Percentiles rank a stretch among this genome's conserved stretches.
Evolutionary conservation across 2,797 vertebrate genomes (phyloP).

Genomic region (Labroides dimidiatus): DNA sequence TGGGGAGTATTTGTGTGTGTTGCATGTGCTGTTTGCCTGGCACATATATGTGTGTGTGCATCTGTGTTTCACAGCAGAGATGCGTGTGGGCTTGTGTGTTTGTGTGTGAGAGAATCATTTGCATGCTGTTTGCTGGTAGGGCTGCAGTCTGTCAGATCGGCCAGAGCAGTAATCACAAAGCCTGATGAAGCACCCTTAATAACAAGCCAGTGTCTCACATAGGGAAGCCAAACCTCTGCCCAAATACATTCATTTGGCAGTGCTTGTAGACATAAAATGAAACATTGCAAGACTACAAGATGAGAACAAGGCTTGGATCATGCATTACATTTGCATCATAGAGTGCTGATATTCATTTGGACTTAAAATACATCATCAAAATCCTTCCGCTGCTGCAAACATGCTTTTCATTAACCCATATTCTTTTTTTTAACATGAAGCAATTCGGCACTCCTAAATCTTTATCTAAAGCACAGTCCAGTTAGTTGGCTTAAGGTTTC

Average conservation of each 20-base stretch:
- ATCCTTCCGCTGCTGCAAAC: constrained; percentile 22
- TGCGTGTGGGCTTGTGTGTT: constrained; percentile 47
- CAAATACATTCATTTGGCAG: constrained; percentile 50
- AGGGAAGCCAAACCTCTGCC: constrained; percentile 46
- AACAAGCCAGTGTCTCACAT: constrained; percentile 55
- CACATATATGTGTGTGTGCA: constrained; percentile 13
- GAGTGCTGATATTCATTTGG: constrained; percentile 35
- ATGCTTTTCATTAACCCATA: constrained; percentile 46
- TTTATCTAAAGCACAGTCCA: constrained; percentile 46
- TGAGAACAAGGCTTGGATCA: constrained; percentile 32
- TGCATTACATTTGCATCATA: constrained; percentile 13
- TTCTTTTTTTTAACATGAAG: constrained; percentile 41
- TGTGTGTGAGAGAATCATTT: constrained; percentile 61
- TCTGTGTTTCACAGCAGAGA: constrained; percentile 62
- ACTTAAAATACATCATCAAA: constrained; percentile 28
- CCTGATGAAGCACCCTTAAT: constrained; percentile 69
- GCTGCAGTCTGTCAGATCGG: constrained; percentile 65
- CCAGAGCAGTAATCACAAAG: constrained; percentile 72
- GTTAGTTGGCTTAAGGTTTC: constrained; percentile 40
- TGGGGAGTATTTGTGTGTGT: constrained; percentile 10
- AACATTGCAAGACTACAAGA: constrained; percentile 39
- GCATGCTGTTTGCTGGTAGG: constrained; percentile 61
- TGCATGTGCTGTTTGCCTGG: constrained; percentile 26
- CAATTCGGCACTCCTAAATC: constrained; percentile 30
- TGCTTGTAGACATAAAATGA: constrained; percentile 35